These are phyloP conservation scores for Pseudopodoces humilis DNA, from an alignment of 2,113 vertebrate species.

Conservation along the genomic window DNA sequence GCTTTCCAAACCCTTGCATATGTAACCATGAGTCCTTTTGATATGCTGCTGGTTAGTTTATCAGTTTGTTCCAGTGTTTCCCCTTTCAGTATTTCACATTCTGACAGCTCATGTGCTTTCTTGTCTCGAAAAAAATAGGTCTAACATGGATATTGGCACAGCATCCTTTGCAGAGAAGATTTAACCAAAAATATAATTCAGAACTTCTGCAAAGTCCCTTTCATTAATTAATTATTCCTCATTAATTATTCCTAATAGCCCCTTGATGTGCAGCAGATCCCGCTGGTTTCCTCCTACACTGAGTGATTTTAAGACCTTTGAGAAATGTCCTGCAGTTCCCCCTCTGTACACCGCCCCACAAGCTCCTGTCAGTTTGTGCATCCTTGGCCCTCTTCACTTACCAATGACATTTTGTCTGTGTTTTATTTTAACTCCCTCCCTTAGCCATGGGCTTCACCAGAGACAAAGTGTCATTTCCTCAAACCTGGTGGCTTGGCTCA, in stretches of 20 bases:
- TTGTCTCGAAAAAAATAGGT: neutral
- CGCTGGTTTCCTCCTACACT: neutral
- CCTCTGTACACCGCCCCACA: too few relatives aligned
- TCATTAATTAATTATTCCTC: too few relatives aligned
- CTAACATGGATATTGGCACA: neutral
- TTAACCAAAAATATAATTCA: neutral
- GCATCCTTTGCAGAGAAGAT: neutral
- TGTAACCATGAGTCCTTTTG: neutral
- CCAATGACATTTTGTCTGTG: neutral
- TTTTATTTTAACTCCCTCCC: neutral
- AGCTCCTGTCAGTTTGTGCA: neutral
- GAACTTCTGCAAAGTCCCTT: neutral
- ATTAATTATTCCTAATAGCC: neutral
- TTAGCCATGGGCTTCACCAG: neutral
- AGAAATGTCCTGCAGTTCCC: neutral
- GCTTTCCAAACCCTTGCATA: constrained; percentile 13
- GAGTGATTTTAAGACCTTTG: neutral
- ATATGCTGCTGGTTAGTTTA: constrained; percentile 42
- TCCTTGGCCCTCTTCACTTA: neutral
- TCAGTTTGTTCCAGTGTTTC: constrained; percentile 25
- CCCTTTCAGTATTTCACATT: neutral
- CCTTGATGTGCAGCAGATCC: neutral
- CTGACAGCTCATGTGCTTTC: constrained; percentile 1
- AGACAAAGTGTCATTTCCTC: neutral
- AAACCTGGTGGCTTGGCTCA: neutral